Percentiles rank a stretch among this genome's conserved stretches.
phyloP scores from a whole-genome alignment of 2,797 vertebrate species.

The Pempheris klunzingeri region DNA sequence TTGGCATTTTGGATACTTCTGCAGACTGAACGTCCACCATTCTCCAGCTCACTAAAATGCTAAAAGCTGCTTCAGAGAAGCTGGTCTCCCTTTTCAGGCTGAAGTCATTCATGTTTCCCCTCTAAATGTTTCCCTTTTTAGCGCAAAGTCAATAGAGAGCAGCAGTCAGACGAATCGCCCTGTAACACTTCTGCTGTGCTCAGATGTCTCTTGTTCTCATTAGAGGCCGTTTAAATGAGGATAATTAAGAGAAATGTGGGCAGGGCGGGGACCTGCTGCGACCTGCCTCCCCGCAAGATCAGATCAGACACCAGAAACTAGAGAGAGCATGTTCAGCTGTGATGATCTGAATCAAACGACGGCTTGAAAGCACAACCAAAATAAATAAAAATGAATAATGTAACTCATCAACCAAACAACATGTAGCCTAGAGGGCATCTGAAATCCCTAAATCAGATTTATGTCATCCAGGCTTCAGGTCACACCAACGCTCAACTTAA shows the following conservation, averaged over 20 bases:
- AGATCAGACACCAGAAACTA: conserved; percentile 40
- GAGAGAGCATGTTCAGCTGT: conserved; percentile 44
- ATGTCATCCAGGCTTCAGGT: neutral
- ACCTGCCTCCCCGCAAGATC: conserved; percentile 52
- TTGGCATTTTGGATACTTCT: neutral
- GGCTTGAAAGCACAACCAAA: neutral
- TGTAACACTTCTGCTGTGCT: neutral
- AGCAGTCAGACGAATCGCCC: neutral
- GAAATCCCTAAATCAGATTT: too few relatives aligned
- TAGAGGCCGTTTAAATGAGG: conserved; percentile 1
- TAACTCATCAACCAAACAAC: neutral
- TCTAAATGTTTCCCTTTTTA: neutral
- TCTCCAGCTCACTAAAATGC: neutral
- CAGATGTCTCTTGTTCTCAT: conserved; percentile 13
- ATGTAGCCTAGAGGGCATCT: neutral
- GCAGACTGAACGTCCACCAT: neutral
- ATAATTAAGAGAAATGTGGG: conserved; percentile 33
- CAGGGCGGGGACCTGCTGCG: conserved; percentile 42
- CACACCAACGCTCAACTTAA: too few relatives aligned
- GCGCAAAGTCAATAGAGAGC: neutral
- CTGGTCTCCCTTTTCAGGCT: neutral
- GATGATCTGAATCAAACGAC: conserved; percentile 8
- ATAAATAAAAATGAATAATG: neutral
- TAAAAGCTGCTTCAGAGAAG: neutral
- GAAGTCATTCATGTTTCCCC: neutral